Percentiles rank a stretch among this genome's conserved stretches.
Evolutionary conservation across 2,888 invertebrate species (phyloP).

Genomic region (Metellina segmentata): DNA sequence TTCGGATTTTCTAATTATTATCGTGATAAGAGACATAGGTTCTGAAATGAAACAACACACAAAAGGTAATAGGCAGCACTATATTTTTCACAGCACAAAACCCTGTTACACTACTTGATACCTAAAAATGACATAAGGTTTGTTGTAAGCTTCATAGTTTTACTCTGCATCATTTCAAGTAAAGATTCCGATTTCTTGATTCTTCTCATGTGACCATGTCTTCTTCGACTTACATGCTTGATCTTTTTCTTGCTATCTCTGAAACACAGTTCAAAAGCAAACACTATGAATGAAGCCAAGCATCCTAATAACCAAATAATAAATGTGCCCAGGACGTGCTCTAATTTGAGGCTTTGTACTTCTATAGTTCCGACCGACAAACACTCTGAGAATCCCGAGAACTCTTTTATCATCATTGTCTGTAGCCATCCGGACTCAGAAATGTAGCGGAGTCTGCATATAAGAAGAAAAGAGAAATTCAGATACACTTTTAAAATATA

Average conservation of each 20-base stretch:
- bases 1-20: too few species aligned
- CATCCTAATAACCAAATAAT: constrained; percentile 37
- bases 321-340: constrained; percentile 38
- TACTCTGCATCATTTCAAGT: neutral
- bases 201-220: neutral
- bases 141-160: neutral
- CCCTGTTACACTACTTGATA: neutral
- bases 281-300: neutral
- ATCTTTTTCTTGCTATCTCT: neutral
- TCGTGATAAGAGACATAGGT: too few species aligned
- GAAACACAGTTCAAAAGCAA: neutral
- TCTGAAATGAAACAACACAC: too few species aligned
- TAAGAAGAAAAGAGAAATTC: neutral
- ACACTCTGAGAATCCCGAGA: constrained; percentile 28
- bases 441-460: constrained; percentile 27
- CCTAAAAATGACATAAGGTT: neutral
- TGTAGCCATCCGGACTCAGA: constrained; percentile 52
- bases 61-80: too few species aligned
- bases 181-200: neutral
- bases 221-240: neutral
- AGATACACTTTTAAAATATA: neutral
- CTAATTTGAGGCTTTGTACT: constrained; percentile 24
- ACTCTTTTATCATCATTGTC: constrained; percentile 36
- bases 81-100: neutral
- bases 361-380: neutral